These are phyloP conservation scores for Stegodyphus dumicola DNA, from an alignment of 1,140 invertebrate genomes.

Conservation along the genomic window DNA sequence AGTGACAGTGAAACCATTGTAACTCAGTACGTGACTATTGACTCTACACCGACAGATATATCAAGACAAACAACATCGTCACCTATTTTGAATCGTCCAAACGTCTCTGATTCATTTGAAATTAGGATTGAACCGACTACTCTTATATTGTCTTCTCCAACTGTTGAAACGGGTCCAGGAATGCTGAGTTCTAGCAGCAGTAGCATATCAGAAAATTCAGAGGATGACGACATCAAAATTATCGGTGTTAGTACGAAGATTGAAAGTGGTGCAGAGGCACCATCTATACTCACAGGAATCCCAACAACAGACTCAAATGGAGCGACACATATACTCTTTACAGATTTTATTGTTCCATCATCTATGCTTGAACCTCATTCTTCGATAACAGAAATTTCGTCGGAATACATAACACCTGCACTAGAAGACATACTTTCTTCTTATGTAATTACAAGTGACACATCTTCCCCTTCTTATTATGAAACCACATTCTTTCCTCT, in stretches of 20 bases:
- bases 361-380: background rate
- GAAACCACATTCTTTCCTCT: background rate
- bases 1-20: conserved; percentile 62
- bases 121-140: conserved; percentile 39
- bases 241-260: conserved; percentile 47
- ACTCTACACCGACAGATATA: conserved; percentile 29
- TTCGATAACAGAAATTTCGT: background rate
- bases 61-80: conserved; percentile 18
- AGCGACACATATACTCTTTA: conserved; percentile 63
- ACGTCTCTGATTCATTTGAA: conserved; percentile 6
- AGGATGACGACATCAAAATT: conserved; percentile 35
- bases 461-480: background rate
- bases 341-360: conserved; percentile 62
- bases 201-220: background rate
- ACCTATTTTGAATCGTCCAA: conserved; percentile 3
- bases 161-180: background rate
- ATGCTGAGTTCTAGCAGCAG: background rate
- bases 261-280: conserved; percentile 13
- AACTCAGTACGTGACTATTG: conserved; percentile 62
- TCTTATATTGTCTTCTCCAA: background rate
- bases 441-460: background rate
- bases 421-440: conserved; percentile 1
- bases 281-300: conserved; percentile 47
- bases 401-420: conserved; percentile 1
- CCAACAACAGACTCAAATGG: conserved; percentile 58